Base-by-base conservation (phyloP, 2,888 invertebrate genomes). In the Cryptocephalus primarius region DNA sequence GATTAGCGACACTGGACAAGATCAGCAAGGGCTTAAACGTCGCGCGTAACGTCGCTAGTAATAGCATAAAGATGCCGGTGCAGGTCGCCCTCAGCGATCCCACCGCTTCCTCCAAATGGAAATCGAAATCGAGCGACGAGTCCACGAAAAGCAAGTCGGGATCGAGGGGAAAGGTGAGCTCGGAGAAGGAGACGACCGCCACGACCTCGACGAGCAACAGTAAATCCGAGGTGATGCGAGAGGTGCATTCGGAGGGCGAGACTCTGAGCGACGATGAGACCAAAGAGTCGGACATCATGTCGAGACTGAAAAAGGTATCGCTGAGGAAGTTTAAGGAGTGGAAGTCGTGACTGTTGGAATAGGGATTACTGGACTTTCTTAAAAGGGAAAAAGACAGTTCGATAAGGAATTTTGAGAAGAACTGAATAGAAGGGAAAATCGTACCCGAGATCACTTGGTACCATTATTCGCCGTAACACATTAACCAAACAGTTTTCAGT, bases 291-390 rank as follows among this genome's bases (percentile, higher is more conserved):
- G 87, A 87, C 62, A 76, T 87, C 1, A 70, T 85, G 55, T 80
- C 83, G 14, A 83, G 87, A 48, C 76, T 88, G 63, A 88, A 88
- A 72, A 81, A 85, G 65, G 83, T 87, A 43, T 88, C 88, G 1
- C 69, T 88, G 52, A 72, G 85, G 58, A 88, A 87, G 63, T 75
- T 88, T 48, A 76, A 85, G 61, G 85, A 85, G 45, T 88, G 88
- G 88, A 81, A 85, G 59, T 86, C 85, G 79, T 85, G 80, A 81
- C 68, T 70, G 40, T 40, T 43, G 45, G 52, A 53, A 43, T 55
- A 47, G 49, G 43, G 33, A 31, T 10, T 40, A 13, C 33, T 12
- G 33, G 12, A 14, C 32, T 39, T 39, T 39, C 14, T 22, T 13
- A 34, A n/a, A n/a, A n/a, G n/a, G n/a, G n/a, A n/a, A n/a, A n/a